Conservation (phyloP, 1,140 invertebrate species). For the Drosophila repletoides region DNA sequence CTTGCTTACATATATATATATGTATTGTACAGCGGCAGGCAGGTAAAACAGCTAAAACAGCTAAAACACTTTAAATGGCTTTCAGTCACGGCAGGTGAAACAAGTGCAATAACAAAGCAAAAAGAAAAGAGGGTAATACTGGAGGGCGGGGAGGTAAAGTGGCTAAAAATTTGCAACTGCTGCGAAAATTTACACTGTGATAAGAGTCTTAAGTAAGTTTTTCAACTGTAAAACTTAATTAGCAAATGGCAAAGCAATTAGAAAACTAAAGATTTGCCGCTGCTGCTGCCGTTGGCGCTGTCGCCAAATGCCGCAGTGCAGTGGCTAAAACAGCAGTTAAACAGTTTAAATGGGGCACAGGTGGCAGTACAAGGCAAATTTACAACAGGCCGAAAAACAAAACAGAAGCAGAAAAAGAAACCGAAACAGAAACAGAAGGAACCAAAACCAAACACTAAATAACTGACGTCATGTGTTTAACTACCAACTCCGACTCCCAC, state of each 20-base stretch:
- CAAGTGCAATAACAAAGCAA: conserved; percentile 31
- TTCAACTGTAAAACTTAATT: conserved; percentile 41
- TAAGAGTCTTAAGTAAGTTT: conserved; percentile 33
- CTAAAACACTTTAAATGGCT: conserved; percentile 42
- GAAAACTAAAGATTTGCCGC: conserved; percentile 23
- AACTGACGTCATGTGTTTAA: conserved; percentile 29
- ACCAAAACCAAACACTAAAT: conserved; percentile 1
- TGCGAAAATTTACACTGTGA: conserved; percentile 42
- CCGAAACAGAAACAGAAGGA: too few species aligned
- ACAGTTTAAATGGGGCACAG: conserved; percentile 16
- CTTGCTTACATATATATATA: too few species aligned
- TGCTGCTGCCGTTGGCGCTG: not conserved
- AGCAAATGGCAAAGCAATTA: conserved; percentile 39
- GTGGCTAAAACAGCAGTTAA: conserved; percentile 5
- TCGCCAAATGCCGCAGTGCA: conserved; percentile 37
- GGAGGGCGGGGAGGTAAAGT: not conserved
- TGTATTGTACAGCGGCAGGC: conserved; percentile 24
- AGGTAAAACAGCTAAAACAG: too few species aligned
- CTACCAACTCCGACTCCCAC: conserved; percentile 10
- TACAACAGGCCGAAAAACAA: not conserved
- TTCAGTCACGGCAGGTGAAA: conserved; percentile 44
- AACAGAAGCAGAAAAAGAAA: too few species aligned
- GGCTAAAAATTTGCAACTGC: conserved; percentile 17
- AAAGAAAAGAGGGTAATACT: not conserved
- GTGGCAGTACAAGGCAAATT: not conserved